Evolutionary conservation across 2,113 vertebrate species (phyloP).

Genomic region (Balaeniceps rex): DNA sequence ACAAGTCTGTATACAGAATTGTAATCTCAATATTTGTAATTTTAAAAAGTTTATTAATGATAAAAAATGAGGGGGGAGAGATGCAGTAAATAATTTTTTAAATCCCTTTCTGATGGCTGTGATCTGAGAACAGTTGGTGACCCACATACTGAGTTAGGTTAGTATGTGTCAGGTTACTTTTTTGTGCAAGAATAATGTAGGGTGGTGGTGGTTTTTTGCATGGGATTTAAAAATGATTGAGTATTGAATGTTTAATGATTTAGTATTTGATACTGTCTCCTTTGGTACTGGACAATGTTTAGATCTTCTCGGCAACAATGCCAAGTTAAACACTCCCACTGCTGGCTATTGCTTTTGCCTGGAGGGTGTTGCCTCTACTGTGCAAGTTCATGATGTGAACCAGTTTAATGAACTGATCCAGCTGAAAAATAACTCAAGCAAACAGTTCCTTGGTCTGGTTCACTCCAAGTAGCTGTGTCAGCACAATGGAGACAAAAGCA

Average conservation of each 20-base stretch:
- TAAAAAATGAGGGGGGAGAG: background rate
- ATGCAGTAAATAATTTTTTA: background rate
- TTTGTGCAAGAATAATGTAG: background rate
- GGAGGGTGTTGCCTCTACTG: background rate
- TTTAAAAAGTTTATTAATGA: background rate
- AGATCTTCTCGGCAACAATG: background rate
- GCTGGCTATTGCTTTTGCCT: background rate
- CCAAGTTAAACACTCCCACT: background rate
- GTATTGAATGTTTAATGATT: background rate
- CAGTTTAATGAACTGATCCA: background rate
- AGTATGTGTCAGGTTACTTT: background rate
- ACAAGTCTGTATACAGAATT: background rate
- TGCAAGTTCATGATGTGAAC: background rate
- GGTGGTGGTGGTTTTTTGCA: background rate
- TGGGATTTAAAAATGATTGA: conserved; percentile 12
- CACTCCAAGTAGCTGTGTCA: background rate
- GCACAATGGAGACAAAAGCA: background rate
- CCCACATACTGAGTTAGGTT: background rate
- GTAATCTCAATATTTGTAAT: background rate
- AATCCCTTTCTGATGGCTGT: background rate
- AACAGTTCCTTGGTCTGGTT: background rate
- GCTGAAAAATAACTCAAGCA: background rate
- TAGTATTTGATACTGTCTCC: background rate
- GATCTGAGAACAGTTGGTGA: background rate
- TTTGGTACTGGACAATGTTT: background rate